Evolutionary conservation across 1,140 invertebrate species (phyloP).

Genomic region (Wasmannia auropunctata): DNA sequence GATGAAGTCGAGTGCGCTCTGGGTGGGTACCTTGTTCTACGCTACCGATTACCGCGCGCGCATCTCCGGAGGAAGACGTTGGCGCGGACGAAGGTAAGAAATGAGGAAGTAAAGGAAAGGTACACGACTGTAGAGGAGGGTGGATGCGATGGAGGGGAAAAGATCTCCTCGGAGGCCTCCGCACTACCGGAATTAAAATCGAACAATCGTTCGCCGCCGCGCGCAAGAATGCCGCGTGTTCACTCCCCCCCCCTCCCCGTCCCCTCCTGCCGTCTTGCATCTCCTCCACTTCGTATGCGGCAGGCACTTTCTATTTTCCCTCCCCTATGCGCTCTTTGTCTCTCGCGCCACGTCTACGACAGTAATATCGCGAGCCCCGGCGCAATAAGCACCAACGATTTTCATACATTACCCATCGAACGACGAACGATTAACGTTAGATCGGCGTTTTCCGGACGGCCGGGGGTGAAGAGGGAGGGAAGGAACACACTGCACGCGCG

Average conservation of each 20-base stretch:
- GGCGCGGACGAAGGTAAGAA: constrained; percentile 3
- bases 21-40: constrained; percentile 63
- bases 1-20: constrained; percentile 42
- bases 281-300: neutral
- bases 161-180: neutral
- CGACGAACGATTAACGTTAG: constrained; percentile 44
- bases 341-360: neutral
- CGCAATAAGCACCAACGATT: constrained; percentile 50
- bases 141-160: neutral
- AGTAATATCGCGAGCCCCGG: neutral
- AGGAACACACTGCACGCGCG: neutral
- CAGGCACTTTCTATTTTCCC: neutral
- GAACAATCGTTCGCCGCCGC: constrained; percentile 36
- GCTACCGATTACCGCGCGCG: constrained; percentile 60
- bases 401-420: constrained; percentile 59
- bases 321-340: constrained; percentile 9
- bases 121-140: neutral
- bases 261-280: neutral
- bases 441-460: constrained; percentile 30
- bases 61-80: neutral
- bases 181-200: constrained; percentile 64
- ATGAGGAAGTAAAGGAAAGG: neutral
- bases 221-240: constrained; percentile 6
- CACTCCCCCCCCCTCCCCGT: no score
- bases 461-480: neutral